Percentiles rank a stretch among this genome's conserved stretches.
These are phyloP conservation scores for Clivina fossor DNA, from an alignment of 2,888 invertebrate genomes.

Conservation along the genomic window DNA sequence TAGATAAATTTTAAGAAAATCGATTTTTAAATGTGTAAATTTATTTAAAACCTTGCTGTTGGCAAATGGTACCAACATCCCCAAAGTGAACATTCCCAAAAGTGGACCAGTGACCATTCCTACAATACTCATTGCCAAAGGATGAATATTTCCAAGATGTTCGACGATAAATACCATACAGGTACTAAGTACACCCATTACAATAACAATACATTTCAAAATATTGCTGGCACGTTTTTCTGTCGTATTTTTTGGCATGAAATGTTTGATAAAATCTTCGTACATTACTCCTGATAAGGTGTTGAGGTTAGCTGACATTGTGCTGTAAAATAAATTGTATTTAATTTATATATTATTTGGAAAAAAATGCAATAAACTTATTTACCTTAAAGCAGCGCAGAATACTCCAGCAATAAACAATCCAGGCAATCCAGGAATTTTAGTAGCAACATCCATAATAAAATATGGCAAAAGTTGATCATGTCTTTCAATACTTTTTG, in stretches of 20 bases:
- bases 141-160: slow-evolving; percentile 66
- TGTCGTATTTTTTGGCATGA: background rate
- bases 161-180: slow-evolving; percentile 60
- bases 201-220: slow-evolving; percentile 42
- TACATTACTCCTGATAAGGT: background rate
- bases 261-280: background rate
- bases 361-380: background rate
- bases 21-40: background rate
- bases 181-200: slow-evolving; percentile 57
- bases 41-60: slow-evolving; percentile 57
- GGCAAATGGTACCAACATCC: slow-evolving; percentile 64
- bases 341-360: background rate
- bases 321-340: background rate
- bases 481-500: slow-evolving; percentile 57
- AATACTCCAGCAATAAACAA: slow-evolving; percentile 72
- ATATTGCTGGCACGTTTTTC: slow-evolving; percentile 12
- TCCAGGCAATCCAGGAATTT: slow-evolving; percentile 70
- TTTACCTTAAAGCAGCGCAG: slow-evolving; percentile 65
- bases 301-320: background rate
- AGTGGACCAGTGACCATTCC: slow-evolving; percentile 65
- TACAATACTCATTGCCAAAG: slow-evolving; percentile 62
- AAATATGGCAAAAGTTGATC: slow-evolving; percentile 65
- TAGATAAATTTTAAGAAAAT: background rate
- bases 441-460: slow-evolving; percentile 64
- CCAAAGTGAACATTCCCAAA: slow-evolving; percentile 65